Conservation (phyloP, 2,888 invertebrate genomes). For the Pherbina coryleti region DNA sequence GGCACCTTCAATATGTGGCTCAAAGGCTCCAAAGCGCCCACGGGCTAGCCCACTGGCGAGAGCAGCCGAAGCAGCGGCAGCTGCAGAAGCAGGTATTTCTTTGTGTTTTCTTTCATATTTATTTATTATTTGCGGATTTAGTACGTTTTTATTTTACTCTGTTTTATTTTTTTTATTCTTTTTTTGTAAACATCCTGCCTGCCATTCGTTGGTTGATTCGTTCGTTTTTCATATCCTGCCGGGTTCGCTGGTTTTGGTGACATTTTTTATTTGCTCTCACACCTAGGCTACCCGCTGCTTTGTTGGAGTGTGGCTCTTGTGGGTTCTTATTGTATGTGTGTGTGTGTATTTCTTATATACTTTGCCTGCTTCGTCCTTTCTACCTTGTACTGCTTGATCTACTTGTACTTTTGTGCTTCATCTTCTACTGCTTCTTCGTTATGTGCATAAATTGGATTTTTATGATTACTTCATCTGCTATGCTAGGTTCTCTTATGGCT, state of each 20-base stretch:
- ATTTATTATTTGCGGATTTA: constrained; percentile 18
- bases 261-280: constrained; percentile 31
- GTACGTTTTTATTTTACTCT: background rate
- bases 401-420: background rate
- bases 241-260: constrained; percentile 15
- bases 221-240: constrained; percentile 10
- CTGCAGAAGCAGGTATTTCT: constrained; percentile 1
- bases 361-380: background rate
- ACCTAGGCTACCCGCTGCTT: background rate
- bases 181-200: background rate
- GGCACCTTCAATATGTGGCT: background rate
- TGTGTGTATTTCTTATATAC: constrained; percentile 5
- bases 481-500: background rate
- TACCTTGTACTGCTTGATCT: background rate
- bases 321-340: background rate
- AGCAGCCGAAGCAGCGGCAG: background rate
- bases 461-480: constrained; percentile 28
- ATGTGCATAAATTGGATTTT: constrained; percentile 18
- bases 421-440: background rate
- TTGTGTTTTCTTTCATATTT: background rate
- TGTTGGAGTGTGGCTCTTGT: background rate
- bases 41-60: background rate
- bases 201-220: constrained; percentile 13
- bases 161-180: background rate
- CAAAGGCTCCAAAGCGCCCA: background rate